Base-by-base conservation (phyloP, 2,888 invertebrate genomes). In the Cataglyphis cursor region DNA sequence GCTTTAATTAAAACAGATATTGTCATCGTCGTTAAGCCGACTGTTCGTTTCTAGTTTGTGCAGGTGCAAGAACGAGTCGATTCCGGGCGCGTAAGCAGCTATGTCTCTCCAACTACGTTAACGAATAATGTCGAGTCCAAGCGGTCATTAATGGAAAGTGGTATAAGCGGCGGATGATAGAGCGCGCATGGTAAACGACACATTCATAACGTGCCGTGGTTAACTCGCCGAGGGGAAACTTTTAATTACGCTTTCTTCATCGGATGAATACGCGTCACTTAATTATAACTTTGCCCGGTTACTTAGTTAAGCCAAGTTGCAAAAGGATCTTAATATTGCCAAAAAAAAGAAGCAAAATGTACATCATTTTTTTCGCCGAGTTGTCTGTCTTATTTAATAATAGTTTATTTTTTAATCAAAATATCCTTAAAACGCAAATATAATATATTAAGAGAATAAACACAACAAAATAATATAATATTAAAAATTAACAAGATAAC, bases 211-310 rank as follows among this genome's bases (percentile, higher is more conserved):
- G 80, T 31, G 51, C 57, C 70, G 65, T 31, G 35, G 61, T 61
- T 64, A 80, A n/a, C 68, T 59, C 51, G 54, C 82, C 66, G 15
- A 18, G 57, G 28, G 65, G 51, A 85, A 89, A 84, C 81, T 85
- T 87, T 89, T 85, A 86, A 89, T 89, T 85, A 83, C 74, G 62
- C 65, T 64, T 87, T 85, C 82, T 86, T 85, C 68, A 72, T 65
- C 70, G 31, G 51, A 66, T 64, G 35, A 57, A n/a, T 62, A 74
- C 61, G 61, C 70, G 41, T 41, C 64, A 81, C 65, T 87, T 75
- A 87, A 85, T 85, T 83, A 89, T 80, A 74, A 64, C 64, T 82
- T 84, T 44, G 78, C 70, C 72, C 78, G 48, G 72, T 72, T 72
- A 72, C 72, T 59, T 54, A 59, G 78, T 72, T 80, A 59, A 59